Conservation (phyloP, 2,113 vertebrate species). For the Scortum barcoo region DNA sequence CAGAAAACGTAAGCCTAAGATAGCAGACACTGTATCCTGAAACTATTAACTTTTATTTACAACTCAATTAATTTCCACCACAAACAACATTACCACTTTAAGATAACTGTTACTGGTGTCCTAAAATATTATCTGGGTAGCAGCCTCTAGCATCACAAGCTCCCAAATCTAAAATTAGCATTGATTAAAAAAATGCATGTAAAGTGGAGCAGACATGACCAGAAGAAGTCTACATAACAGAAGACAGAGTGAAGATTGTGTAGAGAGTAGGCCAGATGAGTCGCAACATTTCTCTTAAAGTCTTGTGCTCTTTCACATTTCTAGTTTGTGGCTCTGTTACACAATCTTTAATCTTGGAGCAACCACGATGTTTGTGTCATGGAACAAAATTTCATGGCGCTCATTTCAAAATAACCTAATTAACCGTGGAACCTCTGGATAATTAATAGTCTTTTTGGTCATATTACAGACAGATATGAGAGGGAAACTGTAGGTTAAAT, state of each 20-base stretch:
- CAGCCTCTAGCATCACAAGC: neutral
- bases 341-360: neutral
- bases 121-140: neutral
- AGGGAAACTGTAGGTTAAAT: neutral
- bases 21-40: neutral
- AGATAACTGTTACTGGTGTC: neutral
- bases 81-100: neutral
- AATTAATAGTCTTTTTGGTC: neutral
- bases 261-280: neutral
- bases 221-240: neutral
- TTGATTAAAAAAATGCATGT: neutral
- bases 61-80: neutral
- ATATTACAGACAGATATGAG: no score
- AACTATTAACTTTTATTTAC: neutral
- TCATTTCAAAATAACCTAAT: neutral
- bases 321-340: neutral
- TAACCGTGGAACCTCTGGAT: neutral
- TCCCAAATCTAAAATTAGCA: neutral
- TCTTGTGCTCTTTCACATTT: neutral
- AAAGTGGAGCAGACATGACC: neutral
- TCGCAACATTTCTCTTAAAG: neutral
- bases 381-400: neutral
- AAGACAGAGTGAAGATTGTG: neutral
- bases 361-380: neutral
- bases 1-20: neutral